These are phyloP conservation scores for Tinea pellionella DNA, from an alignment of 2,888 invertebrate species.

Conservation along the genomic window DNA sequence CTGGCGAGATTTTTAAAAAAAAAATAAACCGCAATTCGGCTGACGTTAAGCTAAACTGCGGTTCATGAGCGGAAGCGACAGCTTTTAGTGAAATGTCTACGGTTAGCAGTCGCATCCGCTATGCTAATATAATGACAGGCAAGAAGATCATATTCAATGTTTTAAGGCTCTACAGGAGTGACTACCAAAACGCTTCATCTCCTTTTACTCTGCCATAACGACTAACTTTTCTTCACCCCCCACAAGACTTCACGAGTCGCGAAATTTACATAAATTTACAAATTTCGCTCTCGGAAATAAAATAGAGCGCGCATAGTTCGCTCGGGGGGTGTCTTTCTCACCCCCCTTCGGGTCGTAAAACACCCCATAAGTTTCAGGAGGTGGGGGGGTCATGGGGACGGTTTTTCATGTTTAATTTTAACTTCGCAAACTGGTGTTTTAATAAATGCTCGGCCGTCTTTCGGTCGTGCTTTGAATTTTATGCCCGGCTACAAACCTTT, in stretches of 20 bases:
- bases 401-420: slow-evolving; percentile 70
- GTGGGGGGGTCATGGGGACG: slow-evolving; percentile 20
- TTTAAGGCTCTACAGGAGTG: no score
- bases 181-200: not conserved
- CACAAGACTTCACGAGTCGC: slow-evolving; percentile 38
- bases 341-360: slow-evolving; percentile 1
- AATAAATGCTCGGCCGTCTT: slow-evolving; percentile 60
- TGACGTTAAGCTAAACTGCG: no score
- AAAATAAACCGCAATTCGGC: no score
- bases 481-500: slow-evolving; percentile 47
- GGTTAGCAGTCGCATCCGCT: no score
- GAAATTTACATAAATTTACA: slow-evolving; percentile 69
- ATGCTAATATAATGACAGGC: no score
- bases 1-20: no score
- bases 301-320: slow-evolving; percentile 46
- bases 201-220: slow-evolving; percentile 16
- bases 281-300: slow-evolving; percentile 61
- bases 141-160: no score
- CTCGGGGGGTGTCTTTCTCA: slow-evolving; percentile 12
- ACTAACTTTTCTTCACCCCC: slow-evolving; percentile 42
- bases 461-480: slow-evolving; percentile 47
- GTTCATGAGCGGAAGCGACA: no score
- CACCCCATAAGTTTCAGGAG: slow-evolving; percentile 9
- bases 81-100: no score
- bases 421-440: slow-evolving; percentile 66